Conservation (phyloP, 2,797 vertebrate species). For the Anguilla pacifica region DNA sequence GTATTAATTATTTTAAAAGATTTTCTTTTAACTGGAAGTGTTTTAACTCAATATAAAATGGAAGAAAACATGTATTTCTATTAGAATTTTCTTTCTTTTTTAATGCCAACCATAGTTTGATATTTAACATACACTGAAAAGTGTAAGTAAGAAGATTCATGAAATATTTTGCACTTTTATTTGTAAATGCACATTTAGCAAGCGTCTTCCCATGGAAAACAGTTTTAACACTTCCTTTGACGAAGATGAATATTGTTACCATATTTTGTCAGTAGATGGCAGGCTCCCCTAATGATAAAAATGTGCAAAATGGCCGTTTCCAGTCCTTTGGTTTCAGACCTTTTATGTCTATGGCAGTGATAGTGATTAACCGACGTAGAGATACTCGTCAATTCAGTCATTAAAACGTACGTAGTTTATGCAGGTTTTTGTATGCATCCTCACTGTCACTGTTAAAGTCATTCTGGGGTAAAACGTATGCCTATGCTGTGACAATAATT, state of each 20-base stretch:
- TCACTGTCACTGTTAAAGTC: conserved; percentile 10
- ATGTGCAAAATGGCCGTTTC: background rate
- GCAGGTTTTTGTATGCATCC: background rate
- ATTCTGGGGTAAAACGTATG: background rate
- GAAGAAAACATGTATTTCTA: background rate
- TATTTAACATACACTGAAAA: background rate
- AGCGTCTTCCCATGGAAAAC: background rate
- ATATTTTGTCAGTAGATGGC: conserved; percentile 32
- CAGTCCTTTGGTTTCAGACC: background rate
- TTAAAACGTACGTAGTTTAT: background rate
- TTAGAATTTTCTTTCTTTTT: background rate
- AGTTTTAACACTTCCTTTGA: background rate
- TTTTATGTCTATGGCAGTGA: background rate
- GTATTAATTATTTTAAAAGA: background rate
- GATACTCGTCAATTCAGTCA: background rate
- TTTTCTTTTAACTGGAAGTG: background rate
- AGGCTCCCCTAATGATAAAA: conserved; percentile 12
- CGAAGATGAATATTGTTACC: background rate
- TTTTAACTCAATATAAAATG: background rate
- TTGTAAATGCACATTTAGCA: background rate
- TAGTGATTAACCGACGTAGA: background rate
- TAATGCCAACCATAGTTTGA: background rate
- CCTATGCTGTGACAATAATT: conserved; percentile 16
- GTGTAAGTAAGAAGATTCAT: background rate
- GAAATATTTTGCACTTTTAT: background rate